Evolutionary conservation across 2,113 vertebrate species (phyloP), one percentile per base, ranked within the genome.

Genomic region (Coregonus clupeaformis): DNA sequence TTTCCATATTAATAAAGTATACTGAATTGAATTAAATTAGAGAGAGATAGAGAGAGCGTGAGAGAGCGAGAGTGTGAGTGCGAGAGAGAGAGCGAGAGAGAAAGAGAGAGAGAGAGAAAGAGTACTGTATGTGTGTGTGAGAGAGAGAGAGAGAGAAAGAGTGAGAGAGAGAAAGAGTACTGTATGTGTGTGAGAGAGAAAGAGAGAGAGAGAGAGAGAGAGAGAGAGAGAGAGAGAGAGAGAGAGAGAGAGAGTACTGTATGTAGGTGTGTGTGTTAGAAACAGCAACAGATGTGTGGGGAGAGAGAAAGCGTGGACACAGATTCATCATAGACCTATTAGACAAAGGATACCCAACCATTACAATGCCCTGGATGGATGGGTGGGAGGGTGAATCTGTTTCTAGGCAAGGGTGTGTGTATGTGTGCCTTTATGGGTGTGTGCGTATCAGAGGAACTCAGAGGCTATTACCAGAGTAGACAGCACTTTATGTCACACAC

Each of bases 131-230:
- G 27, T 29, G 27, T 29, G 27, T 27, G 29, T n/a, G n/a, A n/a
- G n/a, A n/a, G n/a, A n/a, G n/a, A n/a, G 14, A 6, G 14, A 27
- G 27, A 65, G 63, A 65, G 63, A 65, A 27, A 65, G 27, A 4
- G 63, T 5, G 62, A n/a, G n/a, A n/a, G n/a, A n/a, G n/a, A n/a
- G n/a, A n/a, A n/a, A n/a, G n/a, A n/a, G n/a, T n/a, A n/a, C n/a
- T n/a, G n/a, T 66, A 70, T 76, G 29, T 49, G 55, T 62, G 30
- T 24, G 3, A 62, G 55, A 59, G 55, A n/a, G n/a, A n/a, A n/a
- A n/a, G n/a, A n/a, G n/a, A 42, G 9, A 42, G 36, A 42, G 29
- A 29, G 36, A 42, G 27, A 27, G 27, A 27, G 27, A 1, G 27
- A 27, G 27, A 27, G 27, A 27, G 27, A 27, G 27, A 20, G 57